These are phyloP conservation scores for Siderastrea siderea DNA, from an alignment of 92 coral and sea anemone genomes.

Conservation along the genomic window DNA sequence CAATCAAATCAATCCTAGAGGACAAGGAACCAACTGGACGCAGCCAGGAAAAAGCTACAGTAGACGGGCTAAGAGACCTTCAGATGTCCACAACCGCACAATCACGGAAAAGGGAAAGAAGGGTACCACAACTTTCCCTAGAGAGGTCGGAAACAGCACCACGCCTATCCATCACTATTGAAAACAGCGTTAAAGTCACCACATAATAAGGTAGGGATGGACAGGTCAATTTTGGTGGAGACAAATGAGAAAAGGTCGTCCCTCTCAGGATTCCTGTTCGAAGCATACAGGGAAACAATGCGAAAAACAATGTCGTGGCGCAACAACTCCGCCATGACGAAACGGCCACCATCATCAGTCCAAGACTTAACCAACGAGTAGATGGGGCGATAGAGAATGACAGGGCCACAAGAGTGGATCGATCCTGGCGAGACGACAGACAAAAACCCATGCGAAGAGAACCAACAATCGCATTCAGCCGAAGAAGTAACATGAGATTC, in stretches of 20 bases:
- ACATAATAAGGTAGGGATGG: too few relatives aligned
- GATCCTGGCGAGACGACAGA: not conserved
- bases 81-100: not conserved
- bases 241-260: too few relatives aligned
- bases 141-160: not conserved
- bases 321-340: not conserved
- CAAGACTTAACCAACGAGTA: not conserved
- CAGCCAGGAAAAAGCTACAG: not conserved
- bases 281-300: not conserved
- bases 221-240: too few relatives aligned
- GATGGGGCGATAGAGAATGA: not conserved
- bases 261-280: not conserved
- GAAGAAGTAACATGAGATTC: not conserved
- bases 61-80: not conserved
- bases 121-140: not conserved
- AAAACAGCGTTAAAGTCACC: too few relatives aligned
- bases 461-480: not conserved
- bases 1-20: not conserved
- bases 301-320: not conserved
- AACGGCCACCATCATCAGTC: not conserved
- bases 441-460: not conserved
- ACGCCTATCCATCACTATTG: too few relatives aligned
- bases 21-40: constrained; percentile 8
- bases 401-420: not conserved
- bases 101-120: not conserved